Conservation (phyloP, 23 tunicate species). For the Aplidium turbinatum region DNA sequence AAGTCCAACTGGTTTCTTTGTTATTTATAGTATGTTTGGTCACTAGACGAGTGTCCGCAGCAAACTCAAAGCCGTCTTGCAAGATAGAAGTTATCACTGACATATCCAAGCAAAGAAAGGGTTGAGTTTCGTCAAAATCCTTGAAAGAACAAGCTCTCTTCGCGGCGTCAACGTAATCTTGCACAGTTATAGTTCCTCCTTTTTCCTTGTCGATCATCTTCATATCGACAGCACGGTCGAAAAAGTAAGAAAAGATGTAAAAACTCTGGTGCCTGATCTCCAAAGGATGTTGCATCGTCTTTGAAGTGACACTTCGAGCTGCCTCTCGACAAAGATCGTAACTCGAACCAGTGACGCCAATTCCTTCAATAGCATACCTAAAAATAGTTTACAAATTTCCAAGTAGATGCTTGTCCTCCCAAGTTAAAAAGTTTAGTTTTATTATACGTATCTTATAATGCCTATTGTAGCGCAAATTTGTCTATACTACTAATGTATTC, state of each 20-base stretch:
- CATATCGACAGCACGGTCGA: conserved; percentile 70
- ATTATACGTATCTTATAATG: too few species aligned
- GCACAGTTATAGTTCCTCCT: conserved; percentile 63
- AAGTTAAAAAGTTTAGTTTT: too few species aligned
- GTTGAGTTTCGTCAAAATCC: conserved; percentile 32
- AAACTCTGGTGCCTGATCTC: conserved; percentile 58
- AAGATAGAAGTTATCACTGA: conserved; percentile 50
- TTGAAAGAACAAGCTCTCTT: conserved; percentile 37
- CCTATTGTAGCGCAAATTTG: too few species aligned
- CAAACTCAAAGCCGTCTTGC: conserved; percentile 56
- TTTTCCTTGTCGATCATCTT: conserved; percentile 59
- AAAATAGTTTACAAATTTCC: neutral
- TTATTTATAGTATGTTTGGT: too few species aligned
- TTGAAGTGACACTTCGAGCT: neutral
- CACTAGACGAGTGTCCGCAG: too few species aligned
- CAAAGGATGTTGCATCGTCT: conserved; percentile 18
- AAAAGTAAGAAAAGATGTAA: conserved; percentile 84
- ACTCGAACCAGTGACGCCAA: neutral
- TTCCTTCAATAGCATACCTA: neutral
- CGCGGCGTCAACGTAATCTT: conserved; percentile 51
- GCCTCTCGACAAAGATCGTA: neutral
- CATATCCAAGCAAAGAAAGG: conserved; percentile 77
- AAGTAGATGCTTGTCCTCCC: neutral
- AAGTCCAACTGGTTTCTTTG: too few species aligned
- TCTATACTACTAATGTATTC: too few species aligned